These are phyloP conservation scores for Phoeniculus purpureus DNA, from an alignment of 2,797 vertebrate species.

Conservation along the genomic window DNA sequence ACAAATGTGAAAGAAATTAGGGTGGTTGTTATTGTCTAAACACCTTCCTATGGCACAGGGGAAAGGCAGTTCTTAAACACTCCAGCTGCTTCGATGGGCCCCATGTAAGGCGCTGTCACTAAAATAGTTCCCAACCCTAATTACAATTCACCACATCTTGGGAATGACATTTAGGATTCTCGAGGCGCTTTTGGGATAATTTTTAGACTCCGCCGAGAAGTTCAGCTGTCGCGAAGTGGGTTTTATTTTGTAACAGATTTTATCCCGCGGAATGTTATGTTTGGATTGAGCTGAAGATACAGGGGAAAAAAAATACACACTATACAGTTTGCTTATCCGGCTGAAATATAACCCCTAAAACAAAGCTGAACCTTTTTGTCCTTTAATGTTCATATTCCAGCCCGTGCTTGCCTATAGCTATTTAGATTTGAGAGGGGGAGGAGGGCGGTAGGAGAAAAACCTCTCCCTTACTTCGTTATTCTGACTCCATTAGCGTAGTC, in stretches of 20 bases:
- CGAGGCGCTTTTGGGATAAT: conserved; percentile 39
- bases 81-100: conserved; percentile 30
- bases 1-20: not conserved
- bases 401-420: not conserved
- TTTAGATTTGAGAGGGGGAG: not conserved
- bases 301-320: conserved; percentile 16
- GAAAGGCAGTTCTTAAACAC: not conserved
- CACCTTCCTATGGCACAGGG: not conserved
- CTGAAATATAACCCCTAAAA: conserved; percentile 38
- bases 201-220: not conserved
- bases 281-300: conserved; percentile 36
- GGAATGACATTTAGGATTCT: conserved; percentile 67
- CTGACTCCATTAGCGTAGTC: not conserved
- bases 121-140: conserved; percentile 56
- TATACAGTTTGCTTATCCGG: not conserved
- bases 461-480: not conserved
- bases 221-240: conserved; percentile 52
- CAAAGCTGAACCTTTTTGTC: conserved; percentile 12
- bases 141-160: conserved; percentile 60
- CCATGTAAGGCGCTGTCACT: conserved; percentile 30
- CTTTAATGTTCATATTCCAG: conserved; percentile 6
- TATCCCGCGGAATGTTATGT: conserved; percentile 63
- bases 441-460: not conserved
- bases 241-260: conserved; percentile 59
- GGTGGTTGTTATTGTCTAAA: not conserved